Percentiles rank a stretch among this genome's conserved stretches.
Evolutionary conservation across 1,140 invertebrate genomes (phyloP).

Genomic region (Eurosta solidaginis): DNA sequence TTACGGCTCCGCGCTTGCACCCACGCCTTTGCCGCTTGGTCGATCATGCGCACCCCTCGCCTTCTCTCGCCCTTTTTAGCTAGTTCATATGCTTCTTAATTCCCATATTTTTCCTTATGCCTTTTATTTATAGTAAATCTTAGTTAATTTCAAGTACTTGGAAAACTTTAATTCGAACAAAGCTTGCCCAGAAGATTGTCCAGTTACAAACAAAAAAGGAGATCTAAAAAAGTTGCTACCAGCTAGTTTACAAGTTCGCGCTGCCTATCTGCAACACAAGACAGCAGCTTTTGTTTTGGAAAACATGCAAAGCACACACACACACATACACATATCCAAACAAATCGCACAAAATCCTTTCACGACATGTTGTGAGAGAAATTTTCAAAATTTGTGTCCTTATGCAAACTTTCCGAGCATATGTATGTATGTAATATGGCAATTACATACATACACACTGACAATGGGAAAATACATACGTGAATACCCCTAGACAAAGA

Average conservation of each 20-base stretch:
- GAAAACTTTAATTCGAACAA: slow-evolving; percentile 24
- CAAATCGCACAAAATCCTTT: not conserved
- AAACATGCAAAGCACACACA: not conserved
- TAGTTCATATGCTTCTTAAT: too few species aligned
- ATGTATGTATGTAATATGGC: not conserved
- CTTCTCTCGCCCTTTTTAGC: too few species aligned
- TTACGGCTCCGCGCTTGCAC: too few species aligned
- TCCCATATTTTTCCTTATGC: too few species aligned
- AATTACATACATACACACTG: not conserved
- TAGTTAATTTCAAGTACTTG: too few species aligned
- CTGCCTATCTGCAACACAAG: slow-evolving; percentile 9
- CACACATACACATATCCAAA: not conserved
- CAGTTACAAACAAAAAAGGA: not conserved
- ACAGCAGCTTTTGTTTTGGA: not conserved
- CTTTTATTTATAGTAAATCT: too few species aligned
- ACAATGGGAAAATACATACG: too few species aligned
- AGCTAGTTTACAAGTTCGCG: not conserved
- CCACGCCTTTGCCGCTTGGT: too few species aligned
- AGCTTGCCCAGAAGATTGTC: not conserved
- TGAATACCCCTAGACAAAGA: not conserved
- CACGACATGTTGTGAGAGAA: not conserved
- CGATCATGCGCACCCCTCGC: too few species aligned
- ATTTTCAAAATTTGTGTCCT: slow-evolving; percentile 20
- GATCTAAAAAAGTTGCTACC: not conserved
- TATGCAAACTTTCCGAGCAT: not conserved